These are phyloP conservation scores for Machaerirhynchus nigripectus DNA, from an alignment of 2,113 vertebrate species.

Conservation along the genomic window DNA sequence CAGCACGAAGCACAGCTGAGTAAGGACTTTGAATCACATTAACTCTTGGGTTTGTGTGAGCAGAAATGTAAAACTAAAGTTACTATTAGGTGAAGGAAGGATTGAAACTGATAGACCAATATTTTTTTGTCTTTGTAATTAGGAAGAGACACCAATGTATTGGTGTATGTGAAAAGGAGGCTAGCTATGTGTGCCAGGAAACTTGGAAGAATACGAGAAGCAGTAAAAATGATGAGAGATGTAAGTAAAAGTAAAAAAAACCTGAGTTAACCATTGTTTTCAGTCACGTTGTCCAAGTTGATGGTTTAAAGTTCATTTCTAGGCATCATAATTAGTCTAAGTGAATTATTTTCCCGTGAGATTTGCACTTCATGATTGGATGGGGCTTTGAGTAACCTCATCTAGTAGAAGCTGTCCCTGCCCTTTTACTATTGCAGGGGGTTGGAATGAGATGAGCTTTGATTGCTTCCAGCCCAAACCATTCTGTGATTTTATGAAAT, in stretches of 20 bases:
- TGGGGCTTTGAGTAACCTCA: background rate
- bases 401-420: background rate
- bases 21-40: slow-evolving; percentile 55
- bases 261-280: background rate
- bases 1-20: slow-evolving; percentile 83
- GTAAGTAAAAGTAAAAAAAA: slow-evolving; percentile 78
- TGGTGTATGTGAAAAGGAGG: slow-evolving; percentile 96
- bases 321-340: background rate
- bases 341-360: background rate
- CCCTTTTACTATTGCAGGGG: background rate
- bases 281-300: background rate
- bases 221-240: slow-evolving; percentile 99
- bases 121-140: slow-evolving; percentile 28
- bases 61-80: background rate
- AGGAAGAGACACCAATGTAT: slow-evolving; percentile 96
- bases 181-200: slow-evolving; percentile 98
- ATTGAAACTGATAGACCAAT: background rate
- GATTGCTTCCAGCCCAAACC: background rate
- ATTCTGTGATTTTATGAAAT: background rate
- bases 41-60: background rate
- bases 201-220: slow-evolving; percentile 93
- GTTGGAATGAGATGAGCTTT: background rate
- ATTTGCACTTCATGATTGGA: background rate
- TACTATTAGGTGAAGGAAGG: background rate
- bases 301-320: background rate